A percentile compares a stretch with the other conserved stretches of the same genome.
Conservation (phyloP, 2,888 invertebrate genomes). For the Eledona agricola region DNA sequence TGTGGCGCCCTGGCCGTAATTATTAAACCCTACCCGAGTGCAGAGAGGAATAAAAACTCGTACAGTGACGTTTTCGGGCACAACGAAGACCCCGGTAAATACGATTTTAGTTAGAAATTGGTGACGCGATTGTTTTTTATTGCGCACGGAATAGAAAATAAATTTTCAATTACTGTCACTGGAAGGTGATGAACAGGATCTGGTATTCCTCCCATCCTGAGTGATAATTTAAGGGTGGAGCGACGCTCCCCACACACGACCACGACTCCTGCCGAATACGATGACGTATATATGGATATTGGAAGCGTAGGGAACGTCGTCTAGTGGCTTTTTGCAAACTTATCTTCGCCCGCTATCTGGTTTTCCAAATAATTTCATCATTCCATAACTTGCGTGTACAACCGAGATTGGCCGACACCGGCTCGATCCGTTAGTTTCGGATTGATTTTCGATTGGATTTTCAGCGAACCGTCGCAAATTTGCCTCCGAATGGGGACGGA, state of each 20-base stretch:
- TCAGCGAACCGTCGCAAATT: conserved; percentile 48
- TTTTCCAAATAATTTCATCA: conserved; percentile 59
- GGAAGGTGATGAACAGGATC: conserved; percentile 20
- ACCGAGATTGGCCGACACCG: conserved; percentile 49
- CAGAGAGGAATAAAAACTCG: no score
- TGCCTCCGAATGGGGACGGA: conserved; percentile 33
- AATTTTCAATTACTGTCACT: conserved; percentile 2
- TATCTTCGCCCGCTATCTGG: conserved; percentile 50
- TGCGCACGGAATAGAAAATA: conserved; percentile 7
- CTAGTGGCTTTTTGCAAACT: conserved; percentile 35
- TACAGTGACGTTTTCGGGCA: neutral
- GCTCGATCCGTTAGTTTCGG: conserved; percentile 47
- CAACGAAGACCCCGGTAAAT: neutral
- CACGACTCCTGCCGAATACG: conserved; percentile 23
- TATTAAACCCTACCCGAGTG: conserved; percentile 40
- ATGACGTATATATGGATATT: conserved; percentile 15
- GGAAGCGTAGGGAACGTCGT: neutral
- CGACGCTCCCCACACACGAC: conserved; percentile 13
- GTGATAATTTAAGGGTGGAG: conserved; percentile 16
- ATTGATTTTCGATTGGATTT: conserved; percentile 59
- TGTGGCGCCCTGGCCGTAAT: conserved; percentile 30
- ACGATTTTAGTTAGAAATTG: neutral
- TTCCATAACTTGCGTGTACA: conserved; percentile 56
- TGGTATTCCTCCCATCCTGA: conserved; percentile 13
- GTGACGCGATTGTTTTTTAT: neutral